These are phyloP conservation scores for Eugnorisma glareosa DNA, from an alignment of 2,888 invertebrate species.

Conservation along the genomic window DNA sequence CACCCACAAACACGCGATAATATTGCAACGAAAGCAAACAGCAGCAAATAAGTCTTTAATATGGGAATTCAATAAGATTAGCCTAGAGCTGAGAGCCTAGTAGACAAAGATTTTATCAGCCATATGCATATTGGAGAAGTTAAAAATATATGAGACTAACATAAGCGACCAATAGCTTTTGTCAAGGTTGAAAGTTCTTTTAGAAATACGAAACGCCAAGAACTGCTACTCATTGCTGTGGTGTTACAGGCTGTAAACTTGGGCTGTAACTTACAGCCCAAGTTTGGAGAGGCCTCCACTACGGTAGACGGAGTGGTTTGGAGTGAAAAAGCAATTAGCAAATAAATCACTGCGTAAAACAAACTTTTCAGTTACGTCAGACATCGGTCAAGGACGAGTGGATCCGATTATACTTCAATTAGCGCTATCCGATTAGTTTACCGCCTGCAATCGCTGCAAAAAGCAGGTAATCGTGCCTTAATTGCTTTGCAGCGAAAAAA, in stretches of 20 bases:
- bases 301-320: not conserved
- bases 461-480: conserved; percentile 44
- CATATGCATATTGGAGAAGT: not conserved
- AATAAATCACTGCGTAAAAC: conserved; percentile 47
- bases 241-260: too few relatives aligned
- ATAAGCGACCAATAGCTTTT: not conserved
- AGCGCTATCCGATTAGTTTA: conserved; percentile 47
- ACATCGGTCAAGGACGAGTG: conserved; percentile 59
- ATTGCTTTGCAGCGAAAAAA: conserved; percentile 44
- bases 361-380: conserved; percentile 53
- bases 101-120: not conserved
- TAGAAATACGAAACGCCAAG: not conserved
- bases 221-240: not conserved
- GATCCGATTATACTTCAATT: conserved; percentile 66
- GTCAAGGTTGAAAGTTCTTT: not conserved
- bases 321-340: conserved; percentile 31
- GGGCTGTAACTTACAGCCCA: too few relatives aligned
- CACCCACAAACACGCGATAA: conserved; percentile 25
- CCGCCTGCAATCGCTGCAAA: conserved; percentile 53
- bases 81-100: too few relatives aligned
- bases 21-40: not conserved
- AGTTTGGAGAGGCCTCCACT: not conserved
- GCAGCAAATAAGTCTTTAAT: not conserved
- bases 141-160: not conserved
- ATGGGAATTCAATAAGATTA: not conserved